These are phyloP conservation scores for Nothobranchius furzeri DNA, from an alignment of 2,113 vertebrate genomes.

Conservation along the genomic window DNA sequence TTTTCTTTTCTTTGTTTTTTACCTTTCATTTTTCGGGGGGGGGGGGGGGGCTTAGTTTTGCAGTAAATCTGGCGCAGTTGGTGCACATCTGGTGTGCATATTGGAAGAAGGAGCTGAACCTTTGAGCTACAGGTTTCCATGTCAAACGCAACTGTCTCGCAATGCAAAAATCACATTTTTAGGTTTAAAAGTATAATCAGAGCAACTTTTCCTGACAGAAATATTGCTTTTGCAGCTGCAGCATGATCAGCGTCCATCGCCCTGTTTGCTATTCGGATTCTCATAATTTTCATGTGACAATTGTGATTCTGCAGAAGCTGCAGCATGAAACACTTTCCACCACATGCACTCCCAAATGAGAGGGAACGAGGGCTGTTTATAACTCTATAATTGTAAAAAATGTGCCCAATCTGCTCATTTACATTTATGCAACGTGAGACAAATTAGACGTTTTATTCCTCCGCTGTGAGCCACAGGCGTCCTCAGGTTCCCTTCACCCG, in stretches of 20 bases:
- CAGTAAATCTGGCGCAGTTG: conserved; percentile 44
- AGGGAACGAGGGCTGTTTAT: conserved; percentile 10
- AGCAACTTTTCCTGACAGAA: conserved; percentile 7
- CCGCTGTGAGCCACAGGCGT: conserved; percentile 42
- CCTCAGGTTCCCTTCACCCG: conserved; percentile 48
- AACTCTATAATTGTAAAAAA: conserved; percentile 40
- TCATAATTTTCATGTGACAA: conserved; percentile 10
- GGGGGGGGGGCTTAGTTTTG: background rate
- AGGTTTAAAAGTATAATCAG: background rate
- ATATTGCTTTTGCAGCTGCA: conserved; percentile 25
- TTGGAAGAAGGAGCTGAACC: conserved; percentile 22
- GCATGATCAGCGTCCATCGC: conserved; percentile 4
- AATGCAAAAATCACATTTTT: background rate
- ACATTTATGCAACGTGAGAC: conserved; percentile 43
- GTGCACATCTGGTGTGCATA: conserved; percentile 63
- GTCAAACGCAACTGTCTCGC: conserved; percentile 1
- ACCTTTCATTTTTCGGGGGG: conserved; percentile 15
- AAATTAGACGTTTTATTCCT: conserved; percentile 64
- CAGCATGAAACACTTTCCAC: background rate
- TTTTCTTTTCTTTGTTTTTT: background rate
- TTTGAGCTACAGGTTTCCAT: conserved; percentile 10
- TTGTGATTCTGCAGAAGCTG: background rate
- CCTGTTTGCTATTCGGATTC: background rate
- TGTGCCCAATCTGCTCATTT: conserved; percentile 35
- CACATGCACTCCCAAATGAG: conserved; percentile 7